Evolutionary conservation across 2,888 invertebrate genomes (phyloP).

Genomic region (Vannuccia rotundouncinata): DNA sequence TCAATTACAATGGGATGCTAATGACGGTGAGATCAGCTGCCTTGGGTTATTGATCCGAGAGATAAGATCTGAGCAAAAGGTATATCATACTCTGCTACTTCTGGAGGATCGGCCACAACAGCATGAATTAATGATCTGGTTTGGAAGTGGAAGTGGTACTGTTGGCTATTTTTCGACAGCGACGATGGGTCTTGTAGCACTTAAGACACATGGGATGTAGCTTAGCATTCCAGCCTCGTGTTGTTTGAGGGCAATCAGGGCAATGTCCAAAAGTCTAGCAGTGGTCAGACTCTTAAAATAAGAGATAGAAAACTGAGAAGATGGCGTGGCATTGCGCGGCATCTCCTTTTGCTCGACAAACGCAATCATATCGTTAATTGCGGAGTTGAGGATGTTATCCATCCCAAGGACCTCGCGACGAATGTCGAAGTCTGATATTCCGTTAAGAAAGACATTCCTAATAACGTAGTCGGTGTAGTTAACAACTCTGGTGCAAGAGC

Average conservation of each 20-base stretch:
- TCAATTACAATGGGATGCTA: not conserved
- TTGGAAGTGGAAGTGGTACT: not conserved
- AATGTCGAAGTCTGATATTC: constrained; percentile 28
- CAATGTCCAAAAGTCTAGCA: not conserved
- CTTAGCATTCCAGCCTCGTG: constrained; percentile 6
- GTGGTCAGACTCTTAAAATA: not conserved
- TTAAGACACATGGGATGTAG: not conserved
- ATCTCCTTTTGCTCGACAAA: constrained; percentile 29
- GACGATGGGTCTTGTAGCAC: not conserved
- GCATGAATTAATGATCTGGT: not conserved
- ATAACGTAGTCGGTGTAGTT: constrained; percentile 7
- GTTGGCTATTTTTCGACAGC: not conserved
- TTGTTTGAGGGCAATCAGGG: not conserved
- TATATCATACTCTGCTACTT: not conserved
- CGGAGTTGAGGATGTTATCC: not conserved
- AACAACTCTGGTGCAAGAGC: not conserved
- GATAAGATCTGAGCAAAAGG: not conserved
- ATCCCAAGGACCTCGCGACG: constrained; percentile 18
- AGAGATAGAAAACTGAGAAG: not conserved
- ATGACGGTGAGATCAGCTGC: not conserved
- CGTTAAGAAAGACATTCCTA: not conserved
- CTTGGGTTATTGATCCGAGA: not conserved
- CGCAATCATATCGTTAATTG: not conserved
- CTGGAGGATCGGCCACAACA: not conserved
- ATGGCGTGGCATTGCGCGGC: constrained; percentile 25